A percentile compares a stretch with the other conserved stretches of the same genome.
Conservation (phyloP, 2,888 invertebrate genomes). For the Nudaria mundana region DNA sequence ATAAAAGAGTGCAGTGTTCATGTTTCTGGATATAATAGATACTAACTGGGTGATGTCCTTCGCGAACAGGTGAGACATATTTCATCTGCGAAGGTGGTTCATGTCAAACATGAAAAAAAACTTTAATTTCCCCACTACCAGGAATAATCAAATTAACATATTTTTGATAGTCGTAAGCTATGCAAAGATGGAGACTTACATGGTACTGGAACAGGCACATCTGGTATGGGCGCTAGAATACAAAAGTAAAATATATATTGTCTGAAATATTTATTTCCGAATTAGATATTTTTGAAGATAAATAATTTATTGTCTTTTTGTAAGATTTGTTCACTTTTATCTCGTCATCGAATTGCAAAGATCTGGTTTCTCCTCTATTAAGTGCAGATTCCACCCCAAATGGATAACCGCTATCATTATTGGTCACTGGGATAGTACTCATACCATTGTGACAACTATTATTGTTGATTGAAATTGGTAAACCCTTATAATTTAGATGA, state of each 20-base stretch:
- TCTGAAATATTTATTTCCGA: not conserved
- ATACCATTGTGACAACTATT: too few relatives aligned
- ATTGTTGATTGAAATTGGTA: too few relatives aligned
- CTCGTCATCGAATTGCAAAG: too few relatives aligned
- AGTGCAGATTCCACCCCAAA: too few relatives aligned
- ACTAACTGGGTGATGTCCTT: slow-evolving; percentile 25
- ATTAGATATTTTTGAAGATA: not conserved
- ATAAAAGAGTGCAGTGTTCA: too few relatives aligned
- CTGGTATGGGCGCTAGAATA: slow-evolving; percentile 35
- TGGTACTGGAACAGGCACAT: slow-evolving; percentile 27
- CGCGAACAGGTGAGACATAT: slow-evolving; percentile 19
- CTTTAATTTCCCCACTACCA: slow-evolving; percentile 1
- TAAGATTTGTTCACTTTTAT: too few relatives aligned
- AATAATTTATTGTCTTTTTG: too few relatives aligned
- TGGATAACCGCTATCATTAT: too few relatives aligned
- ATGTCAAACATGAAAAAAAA: slow-evolving; percentile 18
- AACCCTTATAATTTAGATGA: too few relatives aligned
- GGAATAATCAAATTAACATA: not conserved
- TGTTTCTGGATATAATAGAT: slow-evolving; percentile 9
- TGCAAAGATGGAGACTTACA: slow-evolving; percentile 26
- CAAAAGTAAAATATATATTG: slow-evolving; percentile 5
- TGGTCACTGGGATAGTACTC: too few relatives aligned
- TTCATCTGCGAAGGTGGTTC: slow-evolving; percentile 15
- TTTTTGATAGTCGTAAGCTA: not conserved
- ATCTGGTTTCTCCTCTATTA: too few relatives aligned